Evolutionary conservation across 2,888 invertebrate genomes (phyloP).

Genomic region (Eilema caniola): DNA sequence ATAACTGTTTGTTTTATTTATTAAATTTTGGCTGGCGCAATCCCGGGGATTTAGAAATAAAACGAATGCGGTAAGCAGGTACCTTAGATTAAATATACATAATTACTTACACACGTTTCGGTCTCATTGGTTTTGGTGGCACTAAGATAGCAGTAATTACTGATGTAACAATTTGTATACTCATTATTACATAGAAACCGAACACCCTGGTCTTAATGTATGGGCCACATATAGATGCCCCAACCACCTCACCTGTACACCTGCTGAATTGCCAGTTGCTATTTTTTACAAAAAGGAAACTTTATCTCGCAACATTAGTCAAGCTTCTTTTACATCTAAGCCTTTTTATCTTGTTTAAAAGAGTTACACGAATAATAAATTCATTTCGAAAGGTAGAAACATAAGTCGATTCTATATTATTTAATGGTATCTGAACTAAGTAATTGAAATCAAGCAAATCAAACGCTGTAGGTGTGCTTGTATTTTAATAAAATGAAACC

Average conservation of each 20-base stretch:
- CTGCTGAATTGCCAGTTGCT: no score
- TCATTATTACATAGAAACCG: no score
- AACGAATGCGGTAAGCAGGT: not conserved
- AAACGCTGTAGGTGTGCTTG: not conserved
- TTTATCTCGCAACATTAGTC: no score
- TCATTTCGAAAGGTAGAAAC: no score
- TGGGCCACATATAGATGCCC: no score
- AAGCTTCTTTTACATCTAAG: no score
- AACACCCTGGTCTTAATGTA: no score
- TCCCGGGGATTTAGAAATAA: not conserved
- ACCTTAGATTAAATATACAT: not conserved
- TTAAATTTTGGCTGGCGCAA: not conserved
- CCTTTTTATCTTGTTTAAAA: no score
- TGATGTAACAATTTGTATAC: not conserved
- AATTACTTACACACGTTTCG: not conserved
- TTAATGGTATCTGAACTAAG: not conserved
- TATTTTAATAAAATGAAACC: conserved; percentile 9
- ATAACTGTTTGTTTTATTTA: not conserved
- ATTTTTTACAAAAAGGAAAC: no score
- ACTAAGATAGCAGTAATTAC: not conserved
- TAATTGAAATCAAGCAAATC: not conserved
- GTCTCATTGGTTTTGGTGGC: not conserved
- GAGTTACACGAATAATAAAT: no score
- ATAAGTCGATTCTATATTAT: not conserved
- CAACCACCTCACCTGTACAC: no score